Base-by-base conservation (phyloP, 92 coral and sea anemone species). In the Actinostola sp. region DNA sequence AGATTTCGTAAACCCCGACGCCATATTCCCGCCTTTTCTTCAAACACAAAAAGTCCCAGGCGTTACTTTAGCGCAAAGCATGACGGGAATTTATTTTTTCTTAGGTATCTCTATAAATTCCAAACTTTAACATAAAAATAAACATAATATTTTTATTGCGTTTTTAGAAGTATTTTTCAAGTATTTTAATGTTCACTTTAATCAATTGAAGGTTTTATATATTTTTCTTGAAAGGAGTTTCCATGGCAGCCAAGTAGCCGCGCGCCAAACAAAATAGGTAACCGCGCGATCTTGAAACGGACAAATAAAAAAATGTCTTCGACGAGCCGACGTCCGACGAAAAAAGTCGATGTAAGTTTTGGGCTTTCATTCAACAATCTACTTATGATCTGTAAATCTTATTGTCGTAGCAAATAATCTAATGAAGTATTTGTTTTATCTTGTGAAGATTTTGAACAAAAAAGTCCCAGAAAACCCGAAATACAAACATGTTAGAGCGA, bases 391-490 rank as follows among this genome's bases (percentile, higher is more conserved):
- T 57, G 63, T 27, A 12, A 21, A 30, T 26, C 28, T 30, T 27
- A 27, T 30, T 52, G 6, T 23, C 15, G 32, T 13, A 20, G 27
- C 24, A 19, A 34, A 42, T 66, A 66, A 43, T 30, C 62, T 53
- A 9, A 28, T 58, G 62, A 16, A 60, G 51, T 63, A 54, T 21
- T 55, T 65, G 55, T 19, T 55, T 72, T 42, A 25, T 72, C 21
- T 66, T 39, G 57, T 68, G 13, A 66, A 95, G 99, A 84, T 95
- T 61, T 81, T 95, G 75, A 89, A 84, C 66, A 95, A 95, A 87
- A 92, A 73, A 70, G 81, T 95, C 63, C 97, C 94, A 33, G 93
- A 95, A 81, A 95, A 95, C 66, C 99, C 99, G 27, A 91, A 86
- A 71, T 95, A 92, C 72, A 87, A 95, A 78, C 89, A 95, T 81